Evolutionary conservation across 2,113 vertebrate genomes (phyloP).

Genomic region (Ariopsis seemanni): DNA sequence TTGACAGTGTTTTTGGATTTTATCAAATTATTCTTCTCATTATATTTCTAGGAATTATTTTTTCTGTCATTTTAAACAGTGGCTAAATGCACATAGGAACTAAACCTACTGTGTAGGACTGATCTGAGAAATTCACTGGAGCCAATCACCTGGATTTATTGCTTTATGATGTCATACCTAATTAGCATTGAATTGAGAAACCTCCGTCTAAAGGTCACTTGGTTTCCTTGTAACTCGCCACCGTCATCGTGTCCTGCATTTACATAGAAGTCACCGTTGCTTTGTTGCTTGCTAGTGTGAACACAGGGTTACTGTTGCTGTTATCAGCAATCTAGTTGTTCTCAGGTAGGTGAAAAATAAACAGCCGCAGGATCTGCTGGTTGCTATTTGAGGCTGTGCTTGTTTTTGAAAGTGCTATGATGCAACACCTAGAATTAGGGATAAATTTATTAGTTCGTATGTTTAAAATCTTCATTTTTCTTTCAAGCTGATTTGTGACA

Average conservation of each 20-base stretch:
- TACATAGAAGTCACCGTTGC: neutral
- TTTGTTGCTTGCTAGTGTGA: neutral
- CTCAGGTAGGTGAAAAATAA: neutral
- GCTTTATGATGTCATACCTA: neutral
- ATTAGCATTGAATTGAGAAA: neutral
- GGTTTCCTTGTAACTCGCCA: neutral
- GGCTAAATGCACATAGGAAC: neutral
- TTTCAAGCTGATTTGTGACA: no score
- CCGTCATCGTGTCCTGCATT: neutral
- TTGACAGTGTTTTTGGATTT: neutral
- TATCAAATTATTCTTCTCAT: neutral
- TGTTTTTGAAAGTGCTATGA: neutral
- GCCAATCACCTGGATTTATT: neutral
- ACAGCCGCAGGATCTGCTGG: neutral
- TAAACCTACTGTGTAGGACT: neutral
- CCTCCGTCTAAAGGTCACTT: neutral
- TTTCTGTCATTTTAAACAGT: neutral
- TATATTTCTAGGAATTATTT: neutral
- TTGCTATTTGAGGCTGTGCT: constrained; percentile 2
- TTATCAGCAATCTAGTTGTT: neutral
- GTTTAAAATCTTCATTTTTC: no score
- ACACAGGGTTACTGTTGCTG: neutral
- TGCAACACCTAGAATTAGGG: neutral
- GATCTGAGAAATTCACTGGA: neutral
- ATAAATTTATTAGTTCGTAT: no score